These are phyloP conservation scores for Hyppa rectilinea DNA, from an alignment of 2,888 invertebrate species.

Conservation along the genomic window DNA sequence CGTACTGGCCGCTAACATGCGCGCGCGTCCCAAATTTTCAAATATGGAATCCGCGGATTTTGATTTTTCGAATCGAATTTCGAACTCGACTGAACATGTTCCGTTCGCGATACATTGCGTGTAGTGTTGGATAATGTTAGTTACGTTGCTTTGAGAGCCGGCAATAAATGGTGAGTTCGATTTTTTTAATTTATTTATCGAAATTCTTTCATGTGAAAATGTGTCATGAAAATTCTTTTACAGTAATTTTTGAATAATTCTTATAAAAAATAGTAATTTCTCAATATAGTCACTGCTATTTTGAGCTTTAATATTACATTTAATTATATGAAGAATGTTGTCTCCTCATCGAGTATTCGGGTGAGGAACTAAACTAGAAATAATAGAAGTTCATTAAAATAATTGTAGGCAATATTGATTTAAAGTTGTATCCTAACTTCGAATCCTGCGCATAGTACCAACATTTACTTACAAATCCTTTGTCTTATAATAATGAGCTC, in stretches of 20 bases:
- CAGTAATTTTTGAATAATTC: not conserved
- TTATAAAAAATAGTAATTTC: too few relatives aligned
- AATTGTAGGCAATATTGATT: not conserved
- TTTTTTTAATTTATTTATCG: not conserved
- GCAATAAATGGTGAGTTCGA: conserved; percentile 52
- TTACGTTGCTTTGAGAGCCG: conserved; percentile 23
- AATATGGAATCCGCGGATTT: conserved; percentile 71
- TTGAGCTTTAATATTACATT: not conserved
- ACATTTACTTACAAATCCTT: conserved; percentile 32
- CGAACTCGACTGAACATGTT: conserved; percentile 48
- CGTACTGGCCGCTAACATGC: conserved; percentile 73
- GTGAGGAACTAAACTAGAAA: not conserved
- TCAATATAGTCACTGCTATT: not conserved
- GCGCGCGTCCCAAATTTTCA: conserved; percentile 80
- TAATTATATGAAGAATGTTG: conserved; percentile 1
- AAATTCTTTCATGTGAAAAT: conserved; percentile 6
- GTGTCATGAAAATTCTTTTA: not conserved
- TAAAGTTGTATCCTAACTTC: conserved; percentile 13
- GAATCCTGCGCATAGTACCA: conserved; percentile 15
- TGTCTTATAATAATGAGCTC: conserved; percentile 25
- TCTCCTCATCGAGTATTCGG: too few relatives aligned
- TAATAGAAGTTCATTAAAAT: not conserved
- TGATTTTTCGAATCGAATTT: conserved; percentile 59
- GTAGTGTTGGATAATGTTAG: conserved; percentile 54
- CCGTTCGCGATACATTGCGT: conserved; percentile 48